phyloP scores from a whole-genome alignment of 2,113 vertebrate genomes.

The human (Homo sapiens) region GRCh38 chr3:155229001-155229500 shows the following conservation, averaged over 20 bases:
- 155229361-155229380: background rate
- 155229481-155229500: background rate
- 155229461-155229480: background rate
- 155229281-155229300: background rate
- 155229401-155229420: background rate
- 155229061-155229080: background rate
- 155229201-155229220: background rate
- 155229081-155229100: rapidly evolving
- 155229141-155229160: background rate
- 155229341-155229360: background rate
- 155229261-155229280: background rate
- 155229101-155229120: background rate
- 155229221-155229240: background rate
- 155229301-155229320: background rate
- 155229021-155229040: background rate
- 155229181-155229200: background rate
- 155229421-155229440: background rate
- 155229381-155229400: background rate
- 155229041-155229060: background rate
- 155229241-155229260: background rate
- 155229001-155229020: background rate
- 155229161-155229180: background rate
- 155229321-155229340: background rate
- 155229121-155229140: background rate
- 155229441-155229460: background rate